phyloP scores from a whole-genome alignment of 2,888 invertebrate genomes.

The Torymus auratus region DNA sequence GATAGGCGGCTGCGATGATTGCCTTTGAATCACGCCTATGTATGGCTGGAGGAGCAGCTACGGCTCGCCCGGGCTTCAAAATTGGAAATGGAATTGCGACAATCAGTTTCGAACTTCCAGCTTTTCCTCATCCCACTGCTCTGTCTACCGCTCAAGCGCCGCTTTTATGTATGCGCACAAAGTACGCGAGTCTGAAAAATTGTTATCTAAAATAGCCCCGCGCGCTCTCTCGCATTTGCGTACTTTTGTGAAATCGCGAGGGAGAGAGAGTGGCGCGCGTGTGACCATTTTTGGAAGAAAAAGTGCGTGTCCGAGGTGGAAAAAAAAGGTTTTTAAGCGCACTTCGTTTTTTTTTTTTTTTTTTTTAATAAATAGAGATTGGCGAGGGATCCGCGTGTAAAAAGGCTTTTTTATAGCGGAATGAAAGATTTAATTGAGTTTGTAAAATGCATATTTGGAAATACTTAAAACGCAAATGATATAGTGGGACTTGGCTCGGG shows the following conservation, averaged over 20 bases:
- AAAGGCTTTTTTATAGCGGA: too few species aligned
- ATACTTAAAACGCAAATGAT: not conserved
- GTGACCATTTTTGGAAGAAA: too few species aligned
- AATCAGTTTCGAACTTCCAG: slow-evolving; percentile 52
- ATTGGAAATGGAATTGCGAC: slow-evolving; percentile 56
- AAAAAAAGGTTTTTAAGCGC: too few species aligned
- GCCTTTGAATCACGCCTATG: slow-evolving; percentile 48
- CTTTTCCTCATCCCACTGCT: slow-evolving; percentile 16
- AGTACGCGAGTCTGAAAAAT: slow-evolving; percentile 21
- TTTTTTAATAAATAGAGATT: too few species aligned
- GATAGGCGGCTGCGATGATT: slow-evolving; percentile 54
- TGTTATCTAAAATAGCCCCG: slow-evolving; percentile 23
- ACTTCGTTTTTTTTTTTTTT: too few species aligned
- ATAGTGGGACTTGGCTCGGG: too few species aligned
- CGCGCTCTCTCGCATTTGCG: not conserved
- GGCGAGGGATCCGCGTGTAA: too few species aligned
- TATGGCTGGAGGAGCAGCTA: not conserved
- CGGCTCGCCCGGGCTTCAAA: slow-evolving; percentile 40
- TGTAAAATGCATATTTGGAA: not conserved
- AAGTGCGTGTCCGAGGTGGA: too few species aligned
- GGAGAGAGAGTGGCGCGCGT: too few species aligned
- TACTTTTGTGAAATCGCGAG: slow-evolving; percentile 16
- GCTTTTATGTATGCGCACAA: slow-evolving; percentile 41
- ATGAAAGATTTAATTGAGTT: not conserved
- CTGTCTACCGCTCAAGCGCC: too few species aligned